Percentiles rank a stretch among this genome's conserved stretches.
These are phyloP conservation scores for Hoplostethus mediterraneus DNA, from an alignment of 2,797 vertebrate species.

Conservation along the genomic window DNA sequence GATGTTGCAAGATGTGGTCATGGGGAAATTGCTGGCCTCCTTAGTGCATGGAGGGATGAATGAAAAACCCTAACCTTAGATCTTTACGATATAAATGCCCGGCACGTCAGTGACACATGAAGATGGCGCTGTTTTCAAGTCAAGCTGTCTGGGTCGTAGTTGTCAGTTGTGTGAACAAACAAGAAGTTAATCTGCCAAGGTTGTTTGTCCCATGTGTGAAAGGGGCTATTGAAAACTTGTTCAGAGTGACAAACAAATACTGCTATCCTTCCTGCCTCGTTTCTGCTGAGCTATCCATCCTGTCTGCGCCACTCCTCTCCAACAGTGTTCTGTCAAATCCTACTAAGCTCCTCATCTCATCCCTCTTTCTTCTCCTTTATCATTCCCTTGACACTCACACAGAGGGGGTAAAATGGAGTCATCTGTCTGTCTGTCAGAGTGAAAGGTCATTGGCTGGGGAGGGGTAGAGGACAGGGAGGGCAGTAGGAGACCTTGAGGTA, in stretches of 20 bases:
- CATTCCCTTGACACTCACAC: constrained; percentile 66
- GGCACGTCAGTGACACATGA: background rate
- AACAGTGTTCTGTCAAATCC: constrained; percentile 58
- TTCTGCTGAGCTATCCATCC: constrained; percentile 50
- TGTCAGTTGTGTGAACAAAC: constrained; percentile 36
- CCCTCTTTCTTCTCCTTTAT: constrained; percentile 65
- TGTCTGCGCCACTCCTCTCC: constrained; percentile 24
- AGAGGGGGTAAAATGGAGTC: constrained; percentile 77
- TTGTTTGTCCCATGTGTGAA: constrained; percentile 19
- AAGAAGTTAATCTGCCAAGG: background rate
- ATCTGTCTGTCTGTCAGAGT: constrained; percentile 86
- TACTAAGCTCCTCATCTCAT: constrained; percentile 57
- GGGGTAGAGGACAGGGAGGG: constrained; percentile 43
- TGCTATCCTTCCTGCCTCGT: constrained; percentile 33
- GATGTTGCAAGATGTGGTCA: constrained; percentile 4
- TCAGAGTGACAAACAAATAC: constrained; percentile 53
- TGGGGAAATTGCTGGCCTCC: background rate
- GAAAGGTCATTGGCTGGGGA: constrained; percentile 85
- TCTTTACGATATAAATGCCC: background rate
- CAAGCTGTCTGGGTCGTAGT: background rate
- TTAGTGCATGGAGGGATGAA: background rate
- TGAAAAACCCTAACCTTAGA: background rate
- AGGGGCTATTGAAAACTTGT: constrained; percentile 18
- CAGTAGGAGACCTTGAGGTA: constrained; percentile 52
- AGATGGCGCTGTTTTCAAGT: constrained; percentile 1